phyloP scores from a whole-genome alignment of 2,888 invertebrate genomes.

The Melitaea athalia region DNA sequence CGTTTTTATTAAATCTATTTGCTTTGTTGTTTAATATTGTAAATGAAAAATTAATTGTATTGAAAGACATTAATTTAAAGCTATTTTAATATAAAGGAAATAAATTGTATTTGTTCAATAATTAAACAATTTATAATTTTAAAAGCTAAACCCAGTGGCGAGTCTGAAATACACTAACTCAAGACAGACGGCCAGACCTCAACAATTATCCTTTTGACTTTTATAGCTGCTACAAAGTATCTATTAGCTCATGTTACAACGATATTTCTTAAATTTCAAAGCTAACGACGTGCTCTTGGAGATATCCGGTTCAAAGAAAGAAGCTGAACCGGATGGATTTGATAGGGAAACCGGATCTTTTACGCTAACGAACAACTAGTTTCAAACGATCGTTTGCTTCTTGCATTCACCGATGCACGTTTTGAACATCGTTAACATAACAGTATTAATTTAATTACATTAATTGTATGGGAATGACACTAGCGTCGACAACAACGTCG shows the following conservation, averaged over 20 bases:
- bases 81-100: no score
- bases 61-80: no score
- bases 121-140: neutral
- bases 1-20: neutral
- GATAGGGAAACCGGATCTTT: conserved; percentile 73
- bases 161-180: no score
- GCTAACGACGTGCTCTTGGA: conserved; percentile 35
- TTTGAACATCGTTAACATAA: conserved; percentile 1
- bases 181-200: no score
- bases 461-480: no score
- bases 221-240: neutral
- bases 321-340: conserved; percentile 69
- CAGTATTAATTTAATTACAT: no score
- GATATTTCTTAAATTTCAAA: conserved; percentile 22
- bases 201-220: neutral
- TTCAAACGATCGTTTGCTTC: conserved; percentile 33
- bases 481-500: no score
- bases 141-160: no score
- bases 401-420: conserved; percentile 5
- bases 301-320: conserved; percentile 63
- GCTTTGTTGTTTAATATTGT: neutral
- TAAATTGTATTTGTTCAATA: no score
- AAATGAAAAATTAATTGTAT: neutral
- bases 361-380: conserved; percentile 72
- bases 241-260: neutral